These are phyloP conservation scores for Drosophila ercepeae DNA, from an alignment of 1,140 invertebrate genomes.

Conservation along the genomic window DNA sequence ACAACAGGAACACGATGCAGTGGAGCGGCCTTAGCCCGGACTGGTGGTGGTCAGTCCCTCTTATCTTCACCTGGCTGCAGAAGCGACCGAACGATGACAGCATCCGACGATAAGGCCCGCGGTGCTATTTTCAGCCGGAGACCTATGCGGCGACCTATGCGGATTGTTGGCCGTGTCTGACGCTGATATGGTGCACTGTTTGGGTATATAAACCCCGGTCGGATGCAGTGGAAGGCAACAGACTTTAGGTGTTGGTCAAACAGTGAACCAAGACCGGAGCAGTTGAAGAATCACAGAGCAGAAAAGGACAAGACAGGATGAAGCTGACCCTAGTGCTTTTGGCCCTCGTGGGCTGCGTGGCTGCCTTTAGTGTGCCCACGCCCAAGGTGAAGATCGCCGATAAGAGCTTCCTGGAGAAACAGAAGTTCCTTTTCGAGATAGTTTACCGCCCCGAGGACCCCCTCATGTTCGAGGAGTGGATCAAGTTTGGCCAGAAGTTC, in stretches of 20 bases:
- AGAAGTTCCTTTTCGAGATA: constrained; percentile 87
- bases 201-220: constrained; percentile 37
- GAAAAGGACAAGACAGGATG: constrained; percentile 41
- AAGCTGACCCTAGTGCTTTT: constrained; percentile 60
- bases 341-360: constrained; percentile 65
- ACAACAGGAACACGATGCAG: constrained; percentile 27
- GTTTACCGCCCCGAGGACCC: constrained; percentile 85
- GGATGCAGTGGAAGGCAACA: constrained; percentile 36
- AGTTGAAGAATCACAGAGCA: constrained; percentile 18
- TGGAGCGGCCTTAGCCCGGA: not conserved
- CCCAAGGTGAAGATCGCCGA: constrained; percentile 56
- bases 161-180: not conserved
- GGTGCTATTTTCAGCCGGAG: constrained; percentile 9
- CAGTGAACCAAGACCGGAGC: constrained; percentile 58
- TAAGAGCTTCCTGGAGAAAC: constrained; percentile 84
- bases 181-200: constrained; percentile 34
- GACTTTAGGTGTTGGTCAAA: constrained; percentile 68
- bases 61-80: constrained; percentile 6
- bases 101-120: constrained; percentile 4
- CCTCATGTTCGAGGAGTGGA: constrained; percentile 65
- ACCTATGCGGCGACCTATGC: constrained; percentile 19
- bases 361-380: constrained; percentile 49
- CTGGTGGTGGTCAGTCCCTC: not conserved
- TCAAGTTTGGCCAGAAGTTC: constrained; percentile 52
- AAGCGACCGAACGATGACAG: not conserved